A percentile compares a stretch with the other conserved stretches of the same genome.
Evolutionary conservation across 2,888 invertebrate species (phyloP).

Genomic region (Dynastes maya): DNA sequence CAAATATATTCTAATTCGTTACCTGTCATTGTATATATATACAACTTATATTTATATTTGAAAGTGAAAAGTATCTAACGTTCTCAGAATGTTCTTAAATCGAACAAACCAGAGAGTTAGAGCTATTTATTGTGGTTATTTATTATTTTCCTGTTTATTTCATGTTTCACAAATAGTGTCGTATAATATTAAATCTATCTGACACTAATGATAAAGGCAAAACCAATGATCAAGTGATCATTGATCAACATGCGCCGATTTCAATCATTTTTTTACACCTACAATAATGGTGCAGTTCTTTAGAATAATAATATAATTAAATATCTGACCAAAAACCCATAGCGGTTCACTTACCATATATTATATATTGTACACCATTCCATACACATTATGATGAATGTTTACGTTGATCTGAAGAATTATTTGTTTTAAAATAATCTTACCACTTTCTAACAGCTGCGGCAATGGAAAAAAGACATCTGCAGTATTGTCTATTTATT

Average conservation of each 20-base stretch:
- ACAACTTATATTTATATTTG: conserved; percentile 36
- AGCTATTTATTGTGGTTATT: conserved; percentile 3
- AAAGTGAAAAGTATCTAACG: conserved; percentile 17
- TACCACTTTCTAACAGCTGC: background rate
- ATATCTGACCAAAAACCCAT: conserved; percentile 35
- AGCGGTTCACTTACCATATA: conserved; percentile 31
- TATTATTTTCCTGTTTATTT: conserved; percentile 17
- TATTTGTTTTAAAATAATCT: conserved; percentile 7
- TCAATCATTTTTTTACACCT: background rate
- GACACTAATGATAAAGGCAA: conserved; percentile 5
- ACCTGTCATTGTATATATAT: conserved; percentile 32
- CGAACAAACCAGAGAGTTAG: conserved; percentile 1
- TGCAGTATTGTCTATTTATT: conserved; percentile 27
- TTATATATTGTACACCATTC: conserved; percentile 29
- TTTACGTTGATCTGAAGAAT: conserved; percentile 21
- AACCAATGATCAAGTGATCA: background rate
- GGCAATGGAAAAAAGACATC: conserved; percentile 19
- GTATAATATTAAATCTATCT: background rate
- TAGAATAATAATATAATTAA: conserved; percentile 26
- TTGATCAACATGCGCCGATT: background rate
- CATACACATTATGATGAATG: conserved; percentile 32
- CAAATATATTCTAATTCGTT: conserved; percentile 27
- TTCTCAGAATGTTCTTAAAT: conserved; percentile 26
- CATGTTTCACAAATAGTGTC: conserved; percentile 19
- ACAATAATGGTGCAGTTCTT: conserved; percentile 31